phyloP scores from a whole-genome alignment of 2,113 vertebrate species.

The Sclerurus mexicanus region DNA sequence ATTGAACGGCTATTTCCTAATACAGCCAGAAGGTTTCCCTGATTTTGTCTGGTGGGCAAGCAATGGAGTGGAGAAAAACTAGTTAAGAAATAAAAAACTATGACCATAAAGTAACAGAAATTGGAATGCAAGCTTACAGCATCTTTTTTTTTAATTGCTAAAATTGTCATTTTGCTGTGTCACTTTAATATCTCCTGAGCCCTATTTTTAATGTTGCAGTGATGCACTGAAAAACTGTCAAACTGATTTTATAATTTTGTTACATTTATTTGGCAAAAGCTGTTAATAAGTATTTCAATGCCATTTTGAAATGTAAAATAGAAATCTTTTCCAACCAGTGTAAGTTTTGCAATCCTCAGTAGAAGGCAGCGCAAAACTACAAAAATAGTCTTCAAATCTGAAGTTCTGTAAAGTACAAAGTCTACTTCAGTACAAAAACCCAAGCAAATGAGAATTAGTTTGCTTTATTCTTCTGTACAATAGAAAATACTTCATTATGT shows the following conservation, averaged over 20 bases:
- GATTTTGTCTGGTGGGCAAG: not conserved
- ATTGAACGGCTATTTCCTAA: not conserved
- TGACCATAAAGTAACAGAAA: not conserved
- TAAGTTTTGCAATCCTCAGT: constrained; percentile 1
- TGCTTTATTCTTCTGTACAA: not conserved
- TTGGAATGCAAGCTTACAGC: not conserved
- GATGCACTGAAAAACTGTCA: not conserved
- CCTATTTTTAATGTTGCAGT: not conserved
- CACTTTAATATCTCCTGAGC: not conserved
- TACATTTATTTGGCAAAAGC: not conserved
- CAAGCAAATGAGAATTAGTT: not conserved
- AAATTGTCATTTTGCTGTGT: not conserved
- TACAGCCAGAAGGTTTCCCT: not conserved
- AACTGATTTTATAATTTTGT: not conserved
- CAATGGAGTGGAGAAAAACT: not conserved
- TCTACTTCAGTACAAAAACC: not conserved
- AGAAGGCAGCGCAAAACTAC: constrained; percentile 42
- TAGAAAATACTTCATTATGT: not conserved
- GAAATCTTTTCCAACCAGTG: not conserved
- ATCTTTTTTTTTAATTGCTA: not conserved
- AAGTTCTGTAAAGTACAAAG: not conserved
- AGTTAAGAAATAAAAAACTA: not conserved
- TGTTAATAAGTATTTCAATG: not conserved
- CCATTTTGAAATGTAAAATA: not conserved
- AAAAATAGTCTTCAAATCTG: not conserved